Evolutionary conservation across 2,888 invertebrate species (phyloP).

Genomic region (Cerceris ruficornis): DNA sequence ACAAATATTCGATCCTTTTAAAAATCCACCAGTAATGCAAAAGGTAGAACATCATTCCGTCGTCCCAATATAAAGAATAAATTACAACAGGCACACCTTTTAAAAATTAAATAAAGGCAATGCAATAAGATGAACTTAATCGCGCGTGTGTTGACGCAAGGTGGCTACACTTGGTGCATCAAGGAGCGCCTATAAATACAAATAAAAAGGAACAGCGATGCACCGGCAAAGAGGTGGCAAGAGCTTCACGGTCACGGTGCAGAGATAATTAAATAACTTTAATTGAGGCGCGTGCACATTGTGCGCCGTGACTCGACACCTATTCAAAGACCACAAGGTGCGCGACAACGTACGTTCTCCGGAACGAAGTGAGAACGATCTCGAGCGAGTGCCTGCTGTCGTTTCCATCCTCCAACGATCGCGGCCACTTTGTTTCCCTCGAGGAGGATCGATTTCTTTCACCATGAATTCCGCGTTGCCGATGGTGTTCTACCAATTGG

Average conservation of each 20-base stretch:
- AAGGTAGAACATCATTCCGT: too few relatives aligned
- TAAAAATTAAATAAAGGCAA: not conserved
- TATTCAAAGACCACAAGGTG: conserved; percentile 51
- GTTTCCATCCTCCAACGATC: conserved; percentile 31
- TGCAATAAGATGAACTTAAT: too few relatives aligned
- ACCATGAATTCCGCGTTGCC: conserved; percentile 35
- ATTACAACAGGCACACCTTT: too few relatives aligned
- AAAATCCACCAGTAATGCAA: too few relatives aligned
- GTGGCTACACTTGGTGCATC: not conserved
- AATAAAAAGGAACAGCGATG: not conserved
- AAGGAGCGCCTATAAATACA: not conserved
- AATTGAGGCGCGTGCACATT: conserved; percentile 62
- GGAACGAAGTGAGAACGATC: conserved; percentile 36
- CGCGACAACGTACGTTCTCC: conserved; percentile 41
- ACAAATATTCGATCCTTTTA: too few relatives aligned
- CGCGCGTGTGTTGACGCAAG: too few relatives aligned
- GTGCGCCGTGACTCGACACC: conserved; percentile 62
- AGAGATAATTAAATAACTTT: conserved; percentile 65
- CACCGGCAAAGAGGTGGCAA: conserved; percentile 42
- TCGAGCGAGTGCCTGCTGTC: conserved; percentile 59
- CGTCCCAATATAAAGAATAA: too few relatives aligned
- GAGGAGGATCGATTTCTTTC: conserved; percentile 53
- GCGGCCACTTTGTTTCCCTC: conserved; percentile 51
- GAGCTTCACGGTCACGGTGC: conserved; percentile 46
- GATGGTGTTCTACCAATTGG: conserved; percentile 39